These are phyloP conservation scores for Leptobrachium leishanense DNA, from an alignment of 2,113 vertebrate species.

Conservation along the genomic window DNA sequence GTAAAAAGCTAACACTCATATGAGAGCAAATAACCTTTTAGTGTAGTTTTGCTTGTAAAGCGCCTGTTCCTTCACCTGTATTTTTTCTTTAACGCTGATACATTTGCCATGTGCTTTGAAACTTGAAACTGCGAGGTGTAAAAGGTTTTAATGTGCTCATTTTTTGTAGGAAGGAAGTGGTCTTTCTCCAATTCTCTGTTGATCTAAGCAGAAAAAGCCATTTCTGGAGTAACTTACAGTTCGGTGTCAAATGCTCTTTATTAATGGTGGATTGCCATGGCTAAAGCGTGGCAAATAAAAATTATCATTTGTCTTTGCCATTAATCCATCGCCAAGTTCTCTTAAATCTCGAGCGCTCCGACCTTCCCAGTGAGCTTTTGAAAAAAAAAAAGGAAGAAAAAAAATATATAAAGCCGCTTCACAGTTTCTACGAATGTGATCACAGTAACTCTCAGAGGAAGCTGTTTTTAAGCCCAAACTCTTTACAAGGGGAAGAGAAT, in stretches of 20 bases:
- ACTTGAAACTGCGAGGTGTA: neutral
- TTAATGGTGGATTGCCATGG: constrained; percentile 60
- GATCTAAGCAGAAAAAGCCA: constrained; percentile 51
- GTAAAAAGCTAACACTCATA: too few species aligned
- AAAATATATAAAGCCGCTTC: constrained; percentile 11
- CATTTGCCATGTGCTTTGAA: neutral
- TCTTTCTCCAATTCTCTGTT: constrained; percentile 11
- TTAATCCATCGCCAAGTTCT: constrained; percentile 75
- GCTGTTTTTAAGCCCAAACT: constrained; percentile 50
- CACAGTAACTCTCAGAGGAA: constrained; percentile 40
- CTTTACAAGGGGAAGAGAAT: constrained; percentile 22
- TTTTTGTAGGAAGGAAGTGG: constrained; percentile 57
- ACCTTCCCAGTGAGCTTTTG: constrained; percentile 62
- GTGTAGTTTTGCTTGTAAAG: too few species aligned
- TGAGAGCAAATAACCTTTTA: too few species aligned
- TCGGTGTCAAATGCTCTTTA: constrained; percentile 72
- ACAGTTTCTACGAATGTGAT: constrained; percentile 49
- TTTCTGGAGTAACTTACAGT: constrained; percentile 66
- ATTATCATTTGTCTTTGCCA: constrained; percentile 76
- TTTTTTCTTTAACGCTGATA: neutral
- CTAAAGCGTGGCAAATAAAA: constrained; percentile 71
- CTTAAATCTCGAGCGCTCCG: constrained; percentile 70
- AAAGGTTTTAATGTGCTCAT: constrained; percentile 55
- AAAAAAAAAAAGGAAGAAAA: constrained; percentile 57
- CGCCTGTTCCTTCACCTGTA: too few species aligned